A percentile compares a stretch with the other conserved stretches of the same genome.
Evolutionary conservation across 2,113 vertebrate genomes (phyloP).

Genomic region (Grus americana): DNA sequence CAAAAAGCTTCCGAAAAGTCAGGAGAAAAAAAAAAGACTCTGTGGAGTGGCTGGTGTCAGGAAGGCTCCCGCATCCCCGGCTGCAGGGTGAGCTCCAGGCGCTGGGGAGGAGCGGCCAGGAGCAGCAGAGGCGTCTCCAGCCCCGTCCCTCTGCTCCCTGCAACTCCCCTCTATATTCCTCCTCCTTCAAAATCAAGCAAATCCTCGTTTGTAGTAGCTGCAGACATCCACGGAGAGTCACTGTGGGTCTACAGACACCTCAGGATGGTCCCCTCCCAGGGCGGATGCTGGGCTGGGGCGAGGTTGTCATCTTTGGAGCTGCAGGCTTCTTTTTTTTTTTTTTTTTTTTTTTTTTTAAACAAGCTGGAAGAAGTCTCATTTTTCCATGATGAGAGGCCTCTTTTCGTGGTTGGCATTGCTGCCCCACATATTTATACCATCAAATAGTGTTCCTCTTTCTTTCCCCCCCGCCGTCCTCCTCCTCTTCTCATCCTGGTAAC

Average conservation of each 20-base stretch:
- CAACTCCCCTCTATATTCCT: neutral
- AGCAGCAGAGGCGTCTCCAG: neutral
- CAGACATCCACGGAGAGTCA: conserved; percentile 31
- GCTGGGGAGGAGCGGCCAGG: neutral
- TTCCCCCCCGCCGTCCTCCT: neutral
- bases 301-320: neutral
- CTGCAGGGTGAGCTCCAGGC: neutral
- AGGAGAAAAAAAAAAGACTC: neutral
- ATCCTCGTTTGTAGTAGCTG: neutral
- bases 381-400: conserved; percentile 15
- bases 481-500: neutral
- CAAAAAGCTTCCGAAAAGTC: fast-evolving
- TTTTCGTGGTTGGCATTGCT: neutral
- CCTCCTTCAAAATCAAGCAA: neutral
- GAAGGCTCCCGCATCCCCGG: conserved; percentile 5
- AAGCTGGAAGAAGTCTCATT: neutral
- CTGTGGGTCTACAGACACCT: conserved; percentile 38
- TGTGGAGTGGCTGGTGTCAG: neutral
- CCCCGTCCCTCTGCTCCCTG: neutral
- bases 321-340: neutral
- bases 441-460: neutral
- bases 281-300: neutral
- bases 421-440: neutral
- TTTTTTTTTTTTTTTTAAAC: too few relatives aligned
- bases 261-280: neutral